Evolutionary conservation across 2,113 vertebrate species (phyloP), one percentile per base, ranked within the genome.

Genomic region (Leucoraja erinaceus): DNA sequence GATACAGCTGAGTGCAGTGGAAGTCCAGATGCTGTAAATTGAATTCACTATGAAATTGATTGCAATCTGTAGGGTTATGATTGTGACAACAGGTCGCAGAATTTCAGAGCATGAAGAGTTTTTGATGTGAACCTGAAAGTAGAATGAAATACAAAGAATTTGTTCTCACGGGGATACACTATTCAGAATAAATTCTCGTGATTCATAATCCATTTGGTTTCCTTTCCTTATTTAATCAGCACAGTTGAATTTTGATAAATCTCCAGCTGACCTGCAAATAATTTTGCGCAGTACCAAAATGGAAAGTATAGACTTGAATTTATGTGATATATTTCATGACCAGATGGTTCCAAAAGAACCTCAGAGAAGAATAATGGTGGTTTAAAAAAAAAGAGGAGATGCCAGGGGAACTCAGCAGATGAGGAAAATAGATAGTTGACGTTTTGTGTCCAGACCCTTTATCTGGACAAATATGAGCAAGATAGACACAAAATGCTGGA

Each of bases 21-120:
- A 59, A 88, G 83, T 88, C 83, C 83, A 88, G 83, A 88, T 88
- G 83, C 31, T n/a, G 83, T 63, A 66, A 63, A 88, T 63, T 88
- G 83, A 88, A 66, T 88, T 88, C 59, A 66, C 28, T 33, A 59
- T n/a, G 61, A 88, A 88, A 88, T 88, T 88, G 83, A n/a, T 28
- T 88, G 83, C 59, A 20, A 61, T 88, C 83, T 16, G 6, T 59
- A 66, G 83, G 83, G 16, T n/a, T 88, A 63, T 66, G n/a, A 63
- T 63, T 88, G 28, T 88, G 59, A 88, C 59, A 88, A 33, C 12
- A 28, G 31, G 59, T 6, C 83, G 18, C 25, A 88, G 83, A 88
- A 63, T 63, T 88, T 88, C 81, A 61, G 56, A 86, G 4, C 81
- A n/a, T 59, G 63, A 88, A 88, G 59, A 4, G 28, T 28, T 61